Conservation (phyloP, 2,888 invertebrate species). For the Conchocele bisecta region DNA sequence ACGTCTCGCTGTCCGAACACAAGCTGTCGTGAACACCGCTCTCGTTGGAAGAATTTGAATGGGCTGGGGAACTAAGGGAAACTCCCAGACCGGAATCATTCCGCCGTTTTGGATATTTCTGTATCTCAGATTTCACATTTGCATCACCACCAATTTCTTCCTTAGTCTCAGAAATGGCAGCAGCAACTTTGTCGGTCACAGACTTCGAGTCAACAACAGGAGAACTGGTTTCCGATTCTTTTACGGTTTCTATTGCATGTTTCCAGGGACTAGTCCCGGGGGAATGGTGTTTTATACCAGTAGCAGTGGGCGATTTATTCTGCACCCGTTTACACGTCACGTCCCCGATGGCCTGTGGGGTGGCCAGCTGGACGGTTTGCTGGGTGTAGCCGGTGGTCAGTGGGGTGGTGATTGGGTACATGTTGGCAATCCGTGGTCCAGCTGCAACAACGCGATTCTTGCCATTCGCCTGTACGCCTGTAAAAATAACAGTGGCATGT, state of each 20-base stretch:
- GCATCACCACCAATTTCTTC: background rate
- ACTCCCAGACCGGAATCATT: constrained; percentile 52
- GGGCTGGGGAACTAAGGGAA: constrained; percentile 34
- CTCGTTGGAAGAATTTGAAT: constrained; percentile 26
- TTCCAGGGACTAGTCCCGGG: too few relatives aligned
- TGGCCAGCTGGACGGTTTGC: constrained; percentile 16
- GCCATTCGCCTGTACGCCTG: too few relatives aligned
- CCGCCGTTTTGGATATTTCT: background rate
- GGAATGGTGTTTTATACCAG: too few relatives aligned
- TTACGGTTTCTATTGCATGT: too few relatives aligned
- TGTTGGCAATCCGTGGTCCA: constrained; percentile 74
- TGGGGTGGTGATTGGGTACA: constrained; percentile 54
- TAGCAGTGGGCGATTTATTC: too few relatives aligned
- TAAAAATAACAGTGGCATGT: constrained; percentile 3
- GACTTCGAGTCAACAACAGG: too few relatives aligned
- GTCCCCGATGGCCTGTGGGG: constrained; percentile 43
- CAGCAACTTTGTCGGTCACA: too few relatives aligned
- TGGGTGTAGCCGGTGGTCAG: constrained; percentile 6
- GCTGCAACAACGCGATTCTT: constrained; percentile 76
- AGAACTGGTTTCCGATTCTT: too few relatives aligned
- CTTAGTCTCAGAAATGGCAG: background rate
- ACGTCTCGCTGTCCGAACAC: too few relatives aligned
- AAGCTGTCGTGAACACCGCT: too few relatives aligned
- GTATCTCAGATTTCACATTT: background rate
- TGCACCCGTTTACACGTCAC: constrained; percentile 43